Conservation (phyloP, 2,797 vertebrate species). For the Ctenopoma kingsleyae region DNA sequence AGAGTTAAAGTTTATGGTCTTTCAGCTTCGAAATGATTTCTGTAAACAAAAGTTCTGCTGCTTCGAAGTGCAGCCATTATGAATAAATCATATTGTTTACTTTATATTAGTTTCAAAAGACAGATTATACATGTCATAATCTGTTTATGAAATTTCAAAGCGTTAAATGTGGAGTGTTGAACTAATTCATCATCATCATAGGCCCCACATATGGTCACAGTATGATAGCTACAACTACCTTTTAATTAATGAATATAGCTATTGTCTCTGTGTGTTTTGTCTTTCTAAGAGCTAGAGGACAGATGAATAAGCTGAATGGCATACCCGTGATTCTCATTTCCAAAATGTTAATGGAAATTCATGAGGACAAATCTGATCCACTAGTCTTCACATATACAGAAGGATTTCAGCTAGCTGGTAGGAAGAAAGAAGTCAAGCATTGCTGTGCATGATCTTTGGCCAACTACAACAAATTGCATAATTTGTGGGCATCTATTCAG, state of each 20-base stretch:
- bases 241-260: constrained; percentile 35
- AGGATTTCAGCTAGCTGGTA: constrained; percentile 38
- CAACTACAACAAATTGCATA: neutral
- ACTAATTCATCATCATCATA: constrained; percentile 48
- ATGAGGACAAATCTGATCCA: constrained; percentile 38
- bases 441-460: neutral
- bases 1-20: constrained; percentile 8
- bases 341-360: constrained; percentile 58
- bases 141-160: constrained; percentile 51
- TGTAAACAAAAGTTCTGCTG: constrained; percentile 33
- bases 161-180: constrained; percentile 18
- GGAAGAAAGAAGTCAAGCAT: constrained; percentile 7
- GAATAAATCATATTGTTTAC: constrained; percentile 36
- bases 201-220: constrained; percentile 52
- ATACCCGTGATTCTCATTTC: constrained; percentile 43
- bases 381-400: constrained; percentile 17
- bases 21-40: constrained; percentile 27
- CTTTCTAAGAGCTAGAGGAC: constrained; percentile 59
- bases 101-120: constrained; percentile 41
- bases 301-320: constrained; percentile 49
- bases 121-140: constrained; percentile 45
- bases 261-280: constrained; percentile 63
- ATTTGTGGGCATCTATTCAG: constrained; percentile 1
- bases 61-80: constrained; percentile 19
- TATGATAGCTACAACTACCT: constrained; percentile 27